Conservation (phyloP, 2,888 invertebrate genomes). For the Aporophyla nigra region DNA sequence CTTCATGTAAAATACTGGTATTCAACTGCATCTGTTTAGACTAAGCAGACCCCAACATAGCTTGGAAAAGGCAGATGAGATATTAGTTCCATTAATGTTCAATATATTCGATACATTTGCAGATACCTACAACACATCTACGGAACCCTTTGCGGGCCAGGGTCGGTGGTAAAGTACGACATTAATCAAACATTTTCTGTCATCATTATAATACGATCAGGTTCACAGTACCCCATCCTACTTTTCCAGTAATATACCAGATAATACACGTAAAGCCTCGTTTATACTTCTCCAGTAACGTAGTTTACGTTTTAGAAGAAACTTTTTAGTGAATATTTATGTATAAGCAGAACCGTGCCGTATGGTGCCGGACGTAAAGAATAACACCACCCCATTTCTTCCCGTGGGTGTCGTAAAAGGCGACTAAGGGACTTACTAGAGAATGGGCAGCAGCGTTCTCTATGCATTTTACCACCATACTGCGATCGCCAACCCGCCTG, state of each 20-base stretch:
- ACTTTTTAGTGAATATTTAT: not conserved
- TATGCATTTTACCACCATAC: too few species aligned
- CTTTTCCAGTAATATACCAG: conserved; percentile 31
- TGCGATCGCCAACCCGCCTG: too few species aligned
- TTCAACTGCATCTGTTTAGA: too few species aligned
- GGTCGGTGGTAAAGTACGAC: conserved; percentile 33
- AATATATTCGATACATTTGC: not conserved
- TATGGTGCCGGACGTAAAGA: too few species aligned
- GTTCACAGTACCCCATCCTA: conserved; percentile 40
- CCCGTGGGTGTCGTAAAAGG: too few species aligned
- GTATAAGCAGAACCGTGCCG: too few species aligned
- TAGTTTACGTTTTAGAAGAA: not conserved
- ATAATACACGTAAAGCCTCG: not conserved
- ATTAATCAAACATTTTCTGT: conserved; percentile 59
- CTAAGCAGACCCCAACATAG: too few species aligned
- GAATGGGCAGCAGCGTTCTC: too few species aligned
- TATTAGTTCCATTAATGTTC: not conserved
- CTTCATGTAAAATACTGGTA: too few species aligned
- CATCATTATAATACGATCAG: conserved; percentile 60
- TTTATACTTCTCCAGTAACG: not conserved
- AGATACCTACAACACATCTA: not conserved
- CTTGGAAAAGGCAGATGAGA: too few species aligned
- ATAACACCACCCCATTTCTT: too few species aligned
- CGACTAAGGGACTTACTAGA: too few species aligned
- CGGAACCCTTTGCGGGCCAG: not conserved